phyloP scores from a whole-genome alignment of 2,797 vertebrate genomes.

The Apogon hyalosoma region DNA sequence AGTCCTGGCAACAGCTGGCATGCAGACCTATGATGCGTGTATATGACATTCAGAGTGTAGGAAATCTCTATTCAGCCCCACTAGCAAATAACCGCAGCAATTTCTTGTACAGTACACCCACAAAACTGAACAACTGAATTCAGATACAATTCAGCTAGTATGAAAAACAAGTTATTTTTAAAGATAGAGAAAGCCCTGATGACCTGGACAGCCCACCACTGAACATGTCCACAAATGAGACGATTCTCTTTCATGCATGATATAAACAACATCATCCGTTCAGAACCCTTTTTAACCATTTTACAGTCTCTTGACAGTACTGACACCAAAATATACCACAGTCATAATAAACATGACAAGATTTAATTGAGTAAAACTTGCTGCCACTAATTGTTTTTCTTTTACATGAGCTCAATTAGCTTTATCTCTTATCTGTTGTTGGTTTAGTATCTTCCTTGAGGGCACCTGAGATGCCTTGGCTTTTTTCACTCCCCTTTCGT shows the following conservation, averaged over 20 bases:
- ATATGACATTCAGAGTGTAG: no score
- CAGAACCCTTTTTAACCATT: slow-evolving; percentile 6
- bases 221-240: background rate
- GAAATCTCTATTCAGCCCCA: no score
- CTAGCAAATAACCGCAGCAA: no score
- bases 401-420: no score
- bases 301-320: slow-evolving; percentile 8
- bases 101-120: no score
- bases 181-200: no score
- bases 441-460: slow-evolving; percentile 8
- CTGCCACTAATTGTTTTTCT: background rate
- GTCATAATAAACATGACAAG: slow-evolving; percentile 12
- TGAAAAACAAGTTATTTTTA: no score
- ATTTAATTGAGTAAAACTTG: background rate
- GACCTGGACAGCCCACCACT: background rate
- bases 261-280: slow-evolving; percentile 3
- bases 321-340: slow-evolving; percentile 9
- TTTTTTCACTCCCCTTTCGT: slow-evolving; percentile 4
- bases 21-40: no score
- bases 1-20: no score
- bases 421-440: slow-evolving; percentile 10
- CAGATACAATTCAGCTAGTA: no score
- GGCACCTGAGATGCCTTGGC: slow-evolving; percentile 1
- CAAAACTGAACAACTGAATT: no score
- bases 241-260: slow-evolving; percentile 20